Evolutionary conservation across 2,797 vertebrate genomes (phyloP), one percentile per base, ranked within the genome.

Genomic region (Acanthiza pusilla): DNA sequence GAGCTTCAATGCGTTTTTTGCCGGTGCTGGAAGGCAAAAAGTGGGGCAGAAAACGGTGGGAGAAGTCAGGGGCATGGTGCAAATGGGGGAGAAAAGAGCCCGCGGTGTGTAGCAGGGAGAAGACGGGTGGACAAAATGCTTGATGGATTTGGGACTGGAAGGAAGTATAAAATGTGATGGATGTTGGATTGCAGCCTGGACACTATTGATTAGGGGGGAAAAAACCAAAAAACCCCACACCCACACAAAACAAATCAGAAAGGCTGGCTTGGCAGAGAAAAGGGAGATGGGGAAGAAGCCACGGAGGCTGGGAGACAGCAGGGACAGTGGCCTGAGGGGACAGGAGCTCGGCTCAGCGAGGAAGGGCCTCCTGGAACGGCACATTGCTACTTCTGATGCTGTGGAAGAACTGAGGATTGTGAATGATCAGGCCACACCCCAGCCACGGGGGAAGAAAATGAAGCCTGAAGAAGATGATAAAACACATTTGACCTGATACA

Each of bases 221-320:
- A 7, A 23, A 40, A 16, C 0, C 7, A 11, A 1, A 42, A 45
- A 40, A 7, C 1, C 11, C 10, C 19, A 47, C 5, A 60, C 2
- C 8, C n/a, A 16, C 53, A 7, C 4, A 32, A 75, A 70, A 36
- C 7, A 34, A 43, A 34, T 29, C 25, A 22, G 15, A 34, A n/a
- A 57, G 40, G 4, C 36, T 72, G 45, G 17, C 11, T 78, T 51
- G 50, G 73, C 8, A 65, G 29, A 27, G 42, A 21, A 36, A 18
- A 13, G 9, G 38, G 50, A 72, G 21, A 29, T 3, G 2, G 26
- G 29, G 62, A 26, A 72, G 51, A 66, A 36, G 63, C 15, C 12
- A 3, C 0, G 2, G 54, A 30, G 36, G 51, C 42, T 19, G 51
- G 38, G 27, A 42, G 38, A 10, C 9, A 29, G 22, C 13, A 6